phyloP scores from a whole-genome alignment of 2,113 vertebrate genomes.

The Tetraodon nigroviridis region DNA sequence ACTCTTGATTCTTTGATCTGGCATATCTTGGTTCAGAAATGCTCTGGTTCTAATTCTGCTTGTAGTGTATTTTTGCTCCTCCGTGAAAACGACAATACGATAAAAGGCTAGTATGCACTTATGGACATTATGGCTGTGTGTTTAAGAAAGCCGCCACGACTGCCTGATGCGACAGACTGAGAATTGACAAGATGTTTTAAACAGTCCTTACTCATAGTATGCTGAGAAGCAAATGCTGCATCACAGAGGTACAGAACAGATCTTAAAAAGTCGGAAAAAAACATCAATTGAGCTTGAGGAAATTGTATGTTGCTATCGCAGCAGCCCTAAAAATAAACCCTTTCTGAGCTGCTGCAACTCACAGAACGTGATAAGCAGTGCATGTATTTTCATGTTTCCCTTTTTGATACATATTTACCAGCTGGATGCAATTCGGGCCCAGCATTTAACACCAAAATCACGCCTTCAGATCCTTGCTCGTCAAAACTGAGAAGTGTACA shows the following conservation, averaged over 20 bases:
- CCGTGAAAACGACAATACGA: no score
- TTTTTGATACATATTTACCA: conserved; percentile 44
- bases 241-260: not conserved
- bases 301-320: conserved; percentile 30
- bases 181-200: conserved; percentile 24
- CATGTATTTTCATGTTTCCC: conserved; percentile 4
- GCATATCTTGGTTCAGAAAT: conserved; percentile 11
- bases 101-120: no score
- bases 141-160: no score
- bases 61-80: no score
- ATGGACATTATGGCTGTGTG: no score
- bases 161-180: not conserved
- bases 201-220: conserved; percentile 23
- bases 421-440: conserved; percentile 9
- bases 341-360: conserved; percentile 40
- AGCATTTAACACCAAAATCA: conserved; percentile 22
- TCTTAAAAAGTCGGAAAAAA: not conserved
- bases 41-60: no score
- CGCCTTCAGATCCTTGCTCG: conserved; percentile 39
- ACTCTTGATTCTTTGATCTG: conserved; percentile 26
- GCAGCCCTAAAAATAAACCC: conserved; percentile 24
- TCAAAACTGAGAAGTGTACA: conserved; percentile 47
- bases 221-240: conserved; percentile 10
- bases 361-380: conserved; percentile 37
- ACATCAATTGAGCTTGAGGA: conserved; percentile 18